Percentiles rank a stretch among this genome's conserved stretches.
Conservation (phyloP, 2,113 vertebrate species). For the Salvator merianae region DNA sequence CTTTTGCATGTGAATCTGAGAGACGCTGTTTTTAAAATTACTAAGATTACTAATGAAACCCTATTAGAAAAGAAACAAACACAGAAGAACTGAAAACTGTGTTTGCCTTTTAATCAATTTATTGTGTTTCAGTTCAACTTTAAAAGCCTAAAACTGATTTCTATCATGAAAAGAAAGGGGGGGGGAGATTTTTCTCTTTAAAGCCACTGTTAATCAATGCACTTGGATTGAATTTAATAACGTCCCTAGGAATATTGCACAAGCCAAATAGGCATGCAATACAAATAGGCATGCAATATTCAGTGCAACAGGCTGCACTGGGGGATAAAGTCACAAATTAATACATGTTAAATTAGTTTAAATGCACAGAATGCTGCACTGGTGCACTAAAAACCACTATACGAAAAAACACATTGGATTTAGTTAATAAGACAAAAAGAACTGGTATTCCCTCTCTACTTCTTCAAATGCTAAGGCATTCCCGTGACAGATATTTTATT, state of each 20-base stretch:
- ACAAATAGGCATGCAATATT: neutral
- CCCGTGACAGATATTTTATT: too few species aligned
- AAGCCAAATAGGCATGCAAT: neutral
- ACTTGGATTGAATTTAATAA: too few species aligned
- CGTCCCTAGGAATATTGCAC: neutral
- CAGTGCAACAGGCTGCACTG: too few species aligned
- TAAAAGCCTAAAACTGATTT: neutral
- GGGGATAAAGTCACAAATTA: too few species aligned
- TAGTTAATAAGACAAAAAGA: neutral
- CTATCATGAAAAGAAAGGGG: neutral
- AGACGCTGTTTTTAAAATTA: too few species aligned
- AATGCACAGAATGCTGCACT: neutral
- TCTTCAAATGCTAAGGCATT: neutral
- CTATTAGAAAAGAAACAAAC: conserved; percentile 53
- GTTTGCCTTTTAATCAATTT: conserved; percentile 12
- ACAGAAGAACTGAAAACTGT: conserved; percentile 14
- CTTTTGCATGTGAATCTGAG: too few species aligned
- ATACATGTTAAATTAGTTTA: neutral
- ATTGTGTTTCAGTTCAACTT: conserved; percentile 6
- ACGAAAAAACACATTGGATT: neutral
- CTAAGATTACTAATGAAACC: conserved; percentile 65
- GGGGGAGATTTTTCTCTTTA: neutral
- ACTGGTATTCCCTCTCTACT: neutral
- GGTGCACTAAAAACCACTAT: neutral
- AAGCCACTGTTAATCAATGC: too few species aligned